Percentiles rank a stretch among this genome's conserved stretches.
Evolutionary conservation across 23 tunicate genomes (phyloP).

Genomic region (Trididemnum clinides): DNA sequence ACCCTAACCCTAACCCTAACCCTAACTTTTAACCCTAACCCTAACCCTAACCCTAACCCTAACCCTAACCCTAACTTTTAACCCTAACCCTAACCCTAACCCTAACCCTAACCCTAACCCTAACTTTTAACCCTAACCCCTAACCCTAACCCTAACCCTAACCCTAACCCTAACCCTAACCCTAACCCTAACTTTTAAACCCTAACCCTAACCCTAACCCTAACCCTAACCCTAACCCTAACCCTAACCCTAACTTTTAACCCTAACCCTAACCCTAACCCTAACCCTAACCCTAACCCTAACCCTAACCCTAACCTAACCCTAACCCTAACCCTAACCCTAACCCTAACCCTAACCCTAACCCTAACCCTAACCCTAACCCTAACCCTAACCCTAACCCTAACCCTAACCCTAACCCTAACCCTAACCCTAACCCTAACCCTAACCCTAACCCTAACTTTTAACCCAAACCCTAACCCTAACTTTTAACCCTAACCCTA

Average conservation of each 20-base stretch:
- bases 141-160: conserved; percentile 77
- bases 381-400: conserved; percentile 83
- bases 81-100: conserved; percentile 84
- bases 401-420: conserved; percentile 68
- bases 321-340: conserved; percentile 68
- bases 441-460: conserved; percentile 73
- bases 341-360: conserved; percentile 73
- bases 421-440: conserved; percentile 71
- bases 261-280: conserved; percentile 71
- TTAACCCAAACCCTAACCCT: conserved; percentile 69
- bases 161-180: conserved; percentile 88
- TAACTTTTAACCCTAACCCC: conserved; percentile 80
- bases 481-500: conserved; percentile 76
- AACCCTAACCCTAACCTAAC: conserved; percentile 52
- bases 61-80: conserved; percentile 70
- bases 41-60: conserved; percentile 84
- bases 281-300: conserved; percentile 68
- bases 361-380: too few relatives aligned
- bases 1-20: conserved; percentile 80
- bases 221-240: conserved; percentile 70
- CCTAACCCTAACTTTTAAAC: conserved; percentile 81
- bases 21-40: conserved; percentile 80
- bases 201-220: conserved; percentile 68
- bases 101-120: conserved; percentile 75
- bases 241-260: too few relatives aligned